Conservation (phyloP, 2,113 vertebrate genomes). For the Tamias sibiricus region DNA sequence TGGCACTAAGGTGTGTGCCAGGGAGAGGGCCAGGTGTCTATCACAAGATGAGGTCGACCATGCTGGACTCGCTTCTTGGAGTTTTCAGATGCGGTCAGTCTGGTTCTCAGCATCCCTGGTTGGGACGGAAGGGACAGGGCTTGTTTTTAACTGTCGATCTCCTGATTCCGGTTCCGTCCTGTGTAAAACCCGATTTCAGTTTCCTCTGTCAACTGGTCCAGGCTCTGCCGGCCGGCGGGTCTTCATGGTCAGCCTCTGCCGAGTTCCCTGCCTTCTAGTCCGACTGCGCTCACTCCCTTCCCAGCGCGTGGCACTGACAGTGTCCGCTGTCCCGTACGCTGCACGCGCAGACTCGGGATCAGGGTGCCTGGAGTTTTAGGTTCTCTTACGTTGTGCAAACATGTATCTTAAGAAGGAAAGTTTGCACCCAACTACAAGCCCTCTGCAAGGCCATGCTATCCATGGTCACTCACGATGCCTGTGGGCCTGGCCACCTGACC, state of each 20-base stretch:
- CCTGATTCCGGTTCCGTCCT: neutral
- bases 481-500: neutral
- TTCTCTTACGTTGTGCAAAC: neutral
- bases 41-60: neutral
- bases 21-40: neutral
- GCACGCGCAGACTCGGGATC: neutral
- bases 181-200: neutral
- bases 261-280: neutral
- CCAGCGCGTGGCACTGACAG: neutral
- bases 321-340: neutral
- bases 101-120: too few relatives aligned
- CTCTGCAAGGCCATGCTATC: neutral
- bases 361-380: neutral
- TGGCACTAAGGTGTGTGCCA: neutral
- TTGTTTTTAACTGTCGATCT: neutral
- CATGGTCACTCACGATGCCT: too few relatives aligned
- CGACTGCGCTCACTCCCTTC: neutral
- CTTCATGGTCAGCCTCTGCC: neutral
- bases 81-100: neutral
- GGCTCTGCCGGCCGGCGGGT: neutral
- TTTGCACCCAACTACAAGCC: neutral
- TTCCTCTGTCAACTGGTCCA: neutral
- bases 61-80: neutral
- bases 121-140: too few relatives aligned
- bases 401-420: neutral